A percentile compares a stretch with the other conserved stretches of the same genome.
These are phyloP conservation scores for Eledone cirrhosa DNA, from an alignment of 2,888 invertebrate genomes.

Conservation along the genomic window DNA sequence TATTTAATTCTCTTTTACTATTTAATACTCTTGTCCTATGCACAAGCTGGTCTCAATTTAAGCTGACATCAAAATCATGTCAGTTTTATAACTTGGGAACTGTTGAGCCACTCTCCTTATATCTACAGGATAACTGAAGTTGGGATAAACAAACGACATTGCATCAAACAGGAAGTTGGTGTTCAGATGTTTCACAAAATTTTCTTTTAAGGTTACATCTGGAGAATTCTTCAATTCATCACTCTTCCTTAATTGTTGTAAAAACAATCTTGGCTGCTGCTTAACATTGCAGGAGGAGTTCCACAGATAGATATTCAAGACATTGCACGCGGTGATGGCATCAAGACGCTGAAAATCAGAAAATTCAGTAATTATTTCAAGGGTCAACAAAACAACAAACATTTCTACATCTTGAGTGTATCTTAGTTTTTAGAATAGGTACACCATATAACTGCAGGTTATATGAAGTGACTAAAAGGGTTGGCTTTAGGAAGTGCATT, in stretches of 20 bases:
- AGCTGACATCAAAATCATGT: no score
- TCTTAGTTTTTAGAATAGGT: no score
- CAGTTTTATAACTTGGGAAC: neutral
- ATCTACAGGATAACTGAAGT: neutral
- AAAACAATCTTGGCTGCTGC: neutral
- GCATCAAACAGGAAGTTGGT: neutral
- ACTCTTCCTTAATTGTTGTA: neutral
- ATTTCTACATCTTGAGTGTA: neutral
- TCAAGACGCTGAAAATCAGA: slow-evolving; percentile 46
- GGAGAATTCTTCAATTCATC: neutral
- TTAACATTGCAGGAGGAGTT: slow-evolving; percentile 36
- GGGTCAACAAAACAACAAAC: neutral
- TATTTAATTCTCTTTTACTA: no score
- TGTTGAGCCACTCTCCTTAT: neutral
- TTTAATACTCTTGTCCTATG: no score
- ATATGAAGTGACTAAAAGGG: no score
- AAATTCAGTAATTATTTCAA: neutral
- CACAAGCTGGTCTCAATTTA: no score
- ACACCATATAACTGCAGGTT: neutral
- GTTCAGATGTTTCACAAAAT: slow-evolving; percentile 3
- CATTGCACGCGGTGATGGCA: slow-evolving; percentile 45
- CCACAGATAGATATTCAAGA: slow-evolving; percentile 47
- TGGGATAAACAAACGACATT: neutral
- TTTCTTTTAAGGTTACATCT: neutral
- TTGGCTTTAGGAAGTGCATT: no score